Conservation (phyloP, 2,888 invertebrate species). For the Tachina lurida region DNA sequence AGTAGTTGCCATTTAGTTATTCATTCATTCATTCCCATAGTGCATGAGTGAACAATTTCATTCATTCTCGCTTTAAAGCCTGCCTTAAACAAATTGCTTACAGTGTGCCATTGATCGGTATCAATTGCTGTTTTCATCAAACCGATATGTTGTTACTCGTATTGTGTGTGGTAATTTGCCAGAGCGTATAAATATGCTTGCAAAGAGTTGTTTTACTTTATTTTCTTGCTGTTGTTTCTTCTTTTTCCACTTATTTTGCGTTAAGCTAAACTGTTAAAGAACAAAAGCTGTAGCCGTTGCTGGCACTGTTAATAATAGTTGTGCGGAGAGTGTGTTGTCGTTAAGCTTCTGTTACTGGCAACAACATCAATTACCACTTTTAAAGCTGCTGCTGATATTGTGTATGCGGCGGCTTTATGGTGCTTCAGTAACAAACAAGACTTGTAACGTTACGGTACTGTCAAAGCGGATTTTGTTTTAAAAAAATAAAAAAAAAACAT, state of each 20-base stretch:
- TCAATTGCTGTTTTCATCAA: slow-evolving; percentile 45
- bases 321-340: slow-evolving; percentile 24
- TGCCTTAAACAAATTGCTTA: not conserved
- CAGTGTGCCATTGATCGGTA: slow-evolving; percentile 44
- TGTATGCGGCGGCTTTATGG: slow-evolving; percentile 21
- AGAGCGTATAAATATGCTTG: slow-evolving; percentile 59
- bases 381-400: slow-evolving; percentile 3
- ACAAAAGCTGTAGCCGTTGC: slow-evolving; percentile 35
- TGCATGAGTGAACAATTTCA: not conserved
- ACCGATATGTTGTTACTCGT: slow-evolving; percentile 29
- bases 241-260: slow-evolving; percentile 24
- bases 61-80: not conserved
- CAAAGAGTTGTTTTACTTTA: slow-evolving; percentile 59
- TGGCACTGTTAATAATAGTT: slow-evolving; percentile 30
- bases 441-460: slow-evolving; percentile 62
- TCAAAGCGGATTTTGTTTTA: slow-evolving; percentile 42
- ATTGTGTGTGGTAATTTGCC: slow-evolving; percentile 66
- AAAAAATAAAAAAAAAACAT: not conserved
- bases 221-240: slow-evolving; percentile 34
- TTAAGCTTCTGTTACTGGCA: slow-evolving; percentile 40
- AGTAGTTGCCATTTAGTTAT: too few species aligned
- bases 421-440: slow-evolving; percentile 64
- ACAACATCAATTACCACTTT: slow-evolving; percentile 35
- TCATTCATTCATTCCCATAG: too few species aligned
- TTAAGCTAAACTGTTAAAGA: slow-evolving; percentile 33